A percentile compares a stretch with the other conserved stretches of the same genome.
Evolutionary conservation across 2,797 vertebrate species (phyloP).

Genomic region (Chloroceryle inda): DNA sequence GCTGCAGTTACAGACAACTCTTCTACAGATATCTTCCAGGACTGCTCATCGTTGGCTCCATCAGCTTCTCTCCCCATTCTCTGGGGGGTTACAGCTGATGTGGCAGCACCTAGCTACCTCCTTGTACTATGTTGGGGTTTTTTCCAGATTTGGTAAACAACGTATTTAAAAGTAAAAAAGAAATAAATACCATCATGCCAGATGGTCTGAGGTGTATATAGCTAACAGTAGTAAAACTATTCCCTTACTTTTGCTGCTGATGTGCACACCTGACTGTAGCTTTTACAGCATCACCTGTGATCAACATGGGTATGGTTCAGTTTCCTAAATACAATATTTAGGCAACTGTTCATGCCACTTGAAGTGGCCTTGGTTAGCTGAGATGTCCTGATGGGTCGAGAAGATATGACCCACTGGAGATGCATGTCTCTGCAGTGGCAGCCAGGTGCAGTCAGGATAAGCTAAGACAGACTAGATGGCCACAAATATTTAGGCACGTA

Average conservation of each 20-base stretch:
- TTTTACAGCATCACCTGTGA: background rate
- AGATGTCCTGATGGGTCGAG: background rate
- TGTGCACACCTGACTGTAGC: fast-evolving
- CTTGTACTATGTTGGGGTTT: background rate
- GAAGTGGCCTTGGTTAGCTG: background rate
- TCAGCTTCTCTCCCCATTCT: background rate
- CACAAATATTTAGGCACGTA: background rate
- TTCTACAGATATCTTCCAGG: background rate
- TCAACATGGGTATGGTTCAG: background rate
- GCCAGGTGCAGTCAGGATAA: background rate
- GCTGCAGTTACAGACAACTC: background rate
- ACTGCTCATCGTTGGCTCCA: background rate
- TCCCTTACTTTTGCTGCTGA: background rate
- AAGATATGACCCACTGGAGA: background rate
- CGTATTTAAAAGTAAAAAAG: background rate
- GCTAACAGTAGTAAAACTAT: background rate
- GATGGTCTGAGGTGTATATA: background rate
- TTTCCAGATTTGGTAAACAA: background rate
- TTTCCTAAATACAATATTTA: background rate
- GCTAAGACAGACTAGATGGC: background rate
- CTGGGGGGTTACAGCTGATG: fast-evolving
- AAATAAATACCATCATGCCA: background rate
- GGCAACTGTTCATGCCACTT: background rate
- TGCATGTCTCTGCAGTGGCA: background rate
- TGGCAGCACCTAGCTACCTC: background rate